Percentiles rank a stretch among this genome's conserved stretches.
These are phyloP conservation scores for Nezara viridula DNA, from an alignment of 2,888 invertebrate species.

Conservation along the genomic window DNA sequence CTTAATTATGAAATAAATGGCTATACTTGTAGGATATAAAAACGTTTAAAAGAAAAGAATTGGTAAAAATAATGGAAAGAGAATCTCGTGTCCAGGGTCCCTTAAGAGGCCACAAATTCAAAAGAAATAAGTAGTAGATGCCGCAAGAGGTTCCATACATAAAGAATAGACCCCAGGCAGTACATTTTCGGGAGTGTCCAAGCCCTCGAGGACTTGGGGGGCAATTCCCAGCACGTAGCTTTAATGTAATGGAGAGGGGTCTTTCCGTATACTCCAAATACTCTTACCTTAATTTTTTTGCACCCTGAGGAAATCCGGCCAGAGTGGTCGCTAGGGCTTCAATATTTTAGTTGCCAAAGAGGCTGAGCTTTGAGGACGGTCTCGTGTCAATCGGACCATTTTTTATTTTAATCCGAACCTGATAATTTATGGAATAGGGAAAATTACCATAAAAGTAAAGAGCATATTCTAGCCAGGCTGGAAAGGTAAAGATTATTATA, in stretches of 20 bases:
- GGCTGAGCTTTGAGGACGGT: background rate
- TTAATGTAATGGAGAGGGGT: constrained; percentile 45
- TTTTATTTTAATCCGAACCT: no score
- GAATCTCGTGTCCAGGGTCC: background rate
- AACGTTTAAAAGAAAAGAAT: background rate
- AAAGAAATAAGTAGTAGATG: constrained; percentile 38
- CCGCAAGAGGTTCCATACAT: constrained; percentile 43
- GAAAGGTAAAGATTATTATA: no score
- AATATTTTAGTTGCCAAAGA: background rate
- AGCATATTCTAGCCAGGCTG: no score
- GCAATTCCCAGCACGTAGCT: constrained; percentile 45
- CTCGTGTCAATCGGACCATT: background rate
- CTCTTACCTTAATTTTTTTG: constrained; percentile 46
- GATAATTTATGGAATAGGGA: no score
- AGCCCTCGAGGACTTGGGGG: background rate
- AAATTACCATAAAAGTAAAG: no score
- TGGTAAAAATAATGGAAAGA: constrained; percentile 18
- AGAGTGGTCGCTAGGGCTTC: constrained; percentile 20
- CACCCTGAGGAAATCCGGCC: constrained; percentile 46
- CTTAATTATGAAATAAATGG: no score
- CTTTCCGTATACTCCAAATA: constrained; percentile 1
- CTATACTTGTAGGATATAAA: no score
- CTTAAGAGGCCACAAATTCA: constrained; percentile 25
- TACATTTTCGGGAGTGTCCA: constrained; percentile 31
- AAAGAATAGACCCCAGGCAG: constrained; percentile 10